phyloP scores from a whole-genome alignment of 2,888 invertebrate genomes.

The Orchesella flavescens region DNA sequence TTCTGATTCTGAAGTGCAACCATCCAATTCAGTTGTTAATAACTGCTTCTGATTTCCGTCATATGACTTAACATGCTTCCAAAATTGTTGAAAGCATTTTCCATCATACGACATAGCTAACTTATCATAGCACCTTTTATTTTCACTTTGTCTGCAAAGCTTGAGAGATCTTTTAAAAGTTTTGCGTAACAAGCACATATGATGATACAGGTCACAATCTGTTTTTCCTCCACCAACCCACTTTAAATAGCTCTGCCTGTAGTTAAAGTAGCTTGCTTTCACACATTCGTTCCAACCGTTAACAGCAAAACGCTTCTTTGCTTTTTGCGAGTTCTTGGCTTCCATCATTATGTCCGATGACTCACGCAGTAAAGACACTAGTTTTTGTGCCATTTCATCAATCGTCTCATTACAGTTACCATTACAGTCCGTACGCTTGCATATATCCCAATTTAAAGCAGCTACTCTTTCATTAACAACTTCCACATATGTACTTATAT shows the following conservation, averaged over 20 bases:
- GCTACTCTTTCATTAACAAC: neutral
- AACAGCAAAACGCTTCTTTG: neutral
- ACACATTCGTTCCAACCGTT: constrained; percentile 8
- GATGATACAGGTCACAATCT: neutral
- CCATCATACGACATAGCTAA: neutral
- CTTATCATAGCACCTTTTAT: neutral
- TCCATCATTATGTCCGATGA: neutral
- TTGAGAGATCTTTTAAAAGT: constrained; percentile 1
- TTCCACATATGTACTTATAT: too few species aligned
- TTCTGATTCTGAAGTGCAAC: neutral
- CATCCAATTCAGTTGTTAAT: neutral
- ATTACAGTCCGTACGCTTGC: too few species aligned
- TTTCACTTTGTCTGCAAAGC: neutral
- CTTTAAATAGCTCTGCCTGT: neutral
- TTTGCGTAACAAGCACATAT: neutral
- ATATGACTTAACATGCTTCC: neutral
- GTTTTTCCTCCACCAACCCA: neutral
- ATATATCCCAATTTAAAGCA: neutral
- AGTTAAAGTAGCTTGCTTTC: neutral
- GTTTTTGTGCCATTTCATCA: neutral
- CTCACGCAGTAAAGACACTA: neutral
- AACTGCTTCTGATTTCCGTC: neutral
- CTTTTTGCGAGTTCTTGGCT: neutral
- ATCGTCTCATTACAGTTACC: neutral
- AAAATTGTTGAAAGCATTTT: constrained; percentile 15